A percentile compares a stretch with the other conserved stretches of the same genome.
These are phyloP conservation scores for Polypterus bichir DNA, from an alignment of 2,113 vertebrate genomes.

Conservation along the genomic window DNA sequence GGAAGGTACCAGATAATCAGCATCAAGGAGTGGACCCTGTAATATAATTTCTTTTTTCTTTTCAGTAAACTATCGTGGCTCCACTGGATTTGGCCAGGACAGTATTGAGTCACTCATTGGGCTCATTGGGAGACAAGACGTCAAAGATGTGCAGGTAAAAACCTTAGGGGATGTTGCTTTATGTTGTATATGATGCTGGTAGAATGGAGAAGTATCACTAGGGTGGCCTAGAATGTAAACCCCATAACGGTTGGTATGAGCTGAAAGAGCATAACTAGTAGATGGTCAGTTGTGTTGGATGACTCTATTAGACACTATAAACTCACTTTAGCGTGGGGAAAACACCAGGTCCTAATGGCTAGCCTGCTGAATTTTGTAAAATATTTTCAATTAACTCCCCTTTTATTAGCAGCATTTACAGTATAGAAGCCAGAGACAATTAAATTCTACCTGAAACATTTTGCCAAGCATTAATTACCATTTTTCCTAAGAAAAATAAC, in stretches of 20 bases:
- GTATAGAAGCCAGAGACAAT: too few relatives aligned
- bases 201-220: neutral
- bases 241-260: neutral
- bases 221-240: neutral
- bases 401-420: too few relatives aligned
- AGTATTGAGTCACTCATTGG: conserved; percentile 58
- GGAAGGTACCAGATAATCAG: neutral
- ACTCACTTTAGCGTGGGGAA: too few relatives aligned
- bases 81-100: conserved; percentile 67
- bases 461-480: too few relatives aligned
- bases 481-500: too few relatives aligned
- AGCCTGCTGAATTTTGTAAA: too few relatives aligned
- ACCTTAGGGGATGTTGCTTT: neutral
- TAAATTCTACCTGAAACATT: too few relatives aligned
- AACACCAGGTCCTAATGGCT: too few relatives aligned
- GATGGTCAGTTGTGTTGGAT: too few relatives aligned
- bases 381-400: too few relatives aligned
- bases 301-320: too few relatives aligned
- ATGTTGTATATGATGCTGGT: neutral
- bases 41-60: conserved; percentile 6
- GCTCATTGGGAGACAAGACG: conserved; percentile 61
- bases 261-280: neutral
- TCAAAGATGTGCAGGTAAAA: conserved; percentile 66
- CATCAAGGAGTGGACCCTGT: neutral
- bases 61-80: conserved; percentile 70